A percentile compares a stretch with the other conserved stretches of the same genome.
Conservation (phyloP, 2,797 vertebrate species). For the Sebastes vulpes region DNA sequence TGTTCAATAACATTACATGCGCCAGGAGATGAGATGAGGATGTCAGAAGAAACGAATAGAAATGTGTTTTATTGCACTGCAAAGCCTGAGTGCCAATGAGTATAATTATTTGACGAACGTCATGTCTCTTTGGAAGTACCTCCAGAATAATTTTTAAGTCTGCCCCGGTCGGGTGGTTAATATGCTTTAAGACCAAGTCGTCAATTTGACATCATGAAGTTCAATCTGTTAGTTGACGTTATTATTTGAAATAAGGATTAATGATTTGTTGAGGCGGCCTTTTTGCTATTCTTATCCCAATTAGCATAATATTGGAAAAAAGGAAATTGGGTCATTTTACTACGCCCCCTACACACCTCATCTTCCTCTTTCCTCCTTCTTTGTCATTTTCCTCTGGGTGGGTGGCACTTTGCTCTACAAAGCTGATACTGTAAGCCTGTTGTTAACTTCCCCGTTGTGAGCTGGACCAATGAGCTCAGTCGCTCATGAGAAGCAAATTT, state of each 20-base stretch:
- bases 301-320: conserved; percentile 50
- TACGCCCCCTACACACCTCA: neutral
- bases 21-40: conserved; percentile 78
- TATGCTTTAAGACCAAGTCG: conserved; percentile 62
- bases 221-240: conserved; percentile 68
- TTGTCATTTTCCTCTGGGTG: conserved; percentile 14
- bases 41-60: conserved; percentile 81
- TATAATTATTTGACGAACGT: conserved; percentile 79
- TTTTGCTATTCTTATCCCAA: conserved; percentile 43
- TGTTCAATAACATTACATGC: conserved; percentile 75
- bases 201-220: conserved; percentile 71
- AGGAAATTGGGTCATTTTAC: conserved; percentile 36
- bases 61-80: conserved; percentile 83
- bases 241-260: conserved; percentile 69
- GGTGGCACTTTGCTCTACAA: conserved; percentile 41
- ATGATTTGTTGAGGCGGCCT: conserved; percentile 34
- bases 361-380: conserved; percentile 12
- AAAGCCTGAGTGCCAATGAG: conserved; percentile 70
- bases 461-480: conserved; percentile 64
- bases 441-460: conserved; percentile 51
- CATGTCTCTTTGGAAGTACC: conserved; percentile 72
- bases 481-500: conserved; percentile 64
- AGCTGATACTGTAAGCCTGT: conserved; percentile 35
- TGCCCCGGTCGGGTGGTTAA: conserved; percentile 73
- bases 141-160: conserved; percentile 67